Conservation (phyloP, 1,140 invertebrate genomes). For the fruit fly (Drosophila melanogaster) region Release_6_plus_ISO1_MT NT_037436.4:18470501-18471000, state of each 20-base stretch:
- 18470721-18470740: no score
- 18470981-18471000: not conserved
- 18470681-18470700: no score
- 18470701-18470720: no score
- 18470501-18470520: not conserved
- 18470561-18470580: conserved; percentile 19
- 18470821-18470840: not conserved
- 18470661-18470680: conserved; percentile 6
- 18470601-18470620: conserved; percentile 26
- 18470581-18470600: conserved; percentile 14
- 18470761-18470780: no score
- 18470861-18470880: not conserved
- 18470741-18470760: no score
- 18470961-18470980: not conserved
- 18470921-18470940: no score
- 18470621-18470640: conserved; percentile 18
- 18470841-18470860: not conserved
- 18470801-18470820: not conserved
- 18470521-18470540: conserved; percentile 27
- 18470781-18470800: no score
- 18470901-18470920: no score
- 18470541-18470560: conserved; percentile 23
- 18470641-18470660: conserved; percentile 6
- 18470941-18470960: no score
- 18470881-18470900: no score